phyloP scores from a whole-genome alignment of 2,888 invertebrate genomes.

The Drosophila mayaguana region DNA sequence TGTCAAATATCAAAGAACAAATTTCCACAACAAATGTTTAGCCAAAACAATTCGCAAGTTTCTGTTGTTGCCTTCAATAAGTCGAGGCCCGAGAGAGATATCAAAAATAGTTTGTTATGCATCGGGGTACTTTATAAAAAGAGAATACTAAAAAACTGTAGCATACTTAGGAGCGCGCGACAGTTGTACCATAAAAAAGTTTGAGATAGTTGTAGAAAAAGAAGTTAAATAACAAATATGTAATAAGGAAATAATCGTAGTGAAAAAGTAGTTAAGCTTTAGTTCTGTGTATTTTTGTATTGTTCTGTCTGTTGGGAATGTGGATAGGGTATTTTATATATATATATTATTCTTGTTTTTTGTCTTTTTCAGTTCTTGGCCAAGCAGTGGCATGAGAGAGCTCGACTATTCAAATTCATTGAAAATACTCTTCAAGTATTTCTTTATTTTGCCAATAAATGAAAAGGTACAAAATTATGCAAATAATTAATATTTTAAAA shows the following conservation, averaged over 20 bases:
- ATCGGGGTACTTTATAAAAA: conserved; percentile 30
- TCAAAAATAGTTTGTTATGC: conserved; percentile 56
- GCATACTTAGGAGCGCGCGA: conserved; percentile 70
- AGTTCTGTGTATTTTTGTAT: conserved; percentile 40
- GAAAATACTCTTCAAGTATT: background rate
- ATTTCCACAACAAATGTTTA: conserved; percentile 40
- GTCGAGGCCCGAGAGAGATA: conserved; percentile 43
- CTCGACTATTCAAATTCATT: background rate
- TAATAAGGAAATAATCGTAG: conserved; percentile 37
- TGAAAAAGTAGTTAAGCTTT: conserved; percentile 31
- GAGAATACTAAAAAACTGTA: conserved; percentile 32
- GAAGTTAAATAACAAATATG: conserved; percentile 15
- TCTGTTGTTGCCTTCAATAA: conserved; percentile 55
- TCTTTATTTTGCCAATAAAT: background rate
- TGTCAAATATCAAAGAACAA: conserved; percentile 8
- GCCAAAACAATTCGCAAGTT: conserved; percentile 61
- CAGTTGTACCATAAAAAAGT: conserved; percentile 37
- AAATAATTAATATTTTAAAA: background rate
- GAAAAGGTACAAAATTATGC: background rate
- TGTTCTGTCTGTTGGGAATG: conserved; percentile 41
- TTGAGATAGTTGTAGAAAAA: conserved; percentile 14
- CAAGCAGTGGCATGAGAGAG: background rate
- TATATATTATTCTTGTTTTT: conserved; percentile 4
- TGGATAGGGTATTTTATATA: conserved; percentile 17
- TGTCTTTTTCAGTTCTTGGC: conserved; percentile 8